These are phyloP conservation scores for Onychomys arenicola DNA, from an alignment of 2,797 vertebrate genomes.

Conservation along the genomic window DNA sequence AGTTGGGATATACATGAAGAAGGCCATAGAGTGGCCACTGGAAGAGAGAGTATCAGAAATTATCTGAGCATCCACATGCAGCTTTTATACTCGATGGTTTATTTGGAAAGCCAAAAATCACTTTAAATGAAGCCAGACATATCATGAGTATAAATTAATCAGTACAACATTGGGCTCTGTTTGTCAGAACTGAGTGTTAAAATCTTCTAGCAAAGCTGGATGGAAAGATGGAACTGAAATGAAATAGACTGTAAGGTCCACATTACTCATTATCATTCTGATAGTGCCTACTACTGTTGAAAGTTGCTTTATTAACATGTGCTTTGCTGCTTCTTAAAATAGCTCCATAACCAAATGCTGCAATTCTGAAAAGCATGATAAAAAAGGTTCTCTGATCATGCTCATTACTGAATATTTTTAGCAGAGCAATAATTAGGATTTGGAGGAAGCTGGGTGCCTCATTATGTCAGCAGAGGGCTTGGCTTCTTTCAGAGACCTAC, in stretches of 20 bases:
- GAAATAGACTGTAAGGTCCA: conserved; percentile 72
- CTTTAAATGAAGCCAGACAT: conserved; percentile 59
- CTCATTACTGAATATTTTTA: conserved; percentile 85
- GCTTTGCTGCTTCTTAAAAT: conserved; percentile 84
- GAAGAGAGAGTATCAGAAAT: conserved; percentile 56
- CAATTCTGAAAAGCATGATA: conserved; percentile 81
- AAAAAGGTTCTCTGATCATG: conserved; percentile 83
- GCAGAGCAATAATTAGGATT: conserved; percentile 86
- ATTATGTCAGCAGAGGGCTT: conserved; percentile 83
- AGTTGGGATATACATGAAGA: background rate
- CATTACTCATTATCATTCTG: conserved; percentile 74
- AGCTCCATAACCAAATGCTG: conserved; percentile 81
- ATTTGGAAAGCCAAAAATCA: conserved; percentile 69
- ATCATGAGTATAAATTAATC: conserved; percentile 59
- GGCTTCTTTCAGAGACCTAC: conserved; percentile 76
- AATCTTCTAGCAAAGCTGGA: conserved; percentile 41
- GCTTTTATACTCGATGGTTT: conserved; percentile 15
- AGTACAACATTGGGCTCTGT: conserved; percentile 35
- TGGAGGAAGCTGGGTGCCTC: conserved; percentile 79
- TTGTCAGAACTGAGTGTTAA: conserved; percentile 60
- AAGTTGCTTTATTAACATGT: conserved; percentile 81
- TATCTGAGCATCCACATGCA: background rate
- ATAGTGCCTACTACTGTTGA: conserved; percentile 73
- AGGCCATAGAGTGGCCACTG: background rate
- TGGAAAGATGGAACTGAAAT: conserved; percentile 55